These are phyloP conservation scores for Pardalotus punctatus DNA, from an alignment of 2,113 vertebrate genomes.

Conservation along the genomic window DNA sequence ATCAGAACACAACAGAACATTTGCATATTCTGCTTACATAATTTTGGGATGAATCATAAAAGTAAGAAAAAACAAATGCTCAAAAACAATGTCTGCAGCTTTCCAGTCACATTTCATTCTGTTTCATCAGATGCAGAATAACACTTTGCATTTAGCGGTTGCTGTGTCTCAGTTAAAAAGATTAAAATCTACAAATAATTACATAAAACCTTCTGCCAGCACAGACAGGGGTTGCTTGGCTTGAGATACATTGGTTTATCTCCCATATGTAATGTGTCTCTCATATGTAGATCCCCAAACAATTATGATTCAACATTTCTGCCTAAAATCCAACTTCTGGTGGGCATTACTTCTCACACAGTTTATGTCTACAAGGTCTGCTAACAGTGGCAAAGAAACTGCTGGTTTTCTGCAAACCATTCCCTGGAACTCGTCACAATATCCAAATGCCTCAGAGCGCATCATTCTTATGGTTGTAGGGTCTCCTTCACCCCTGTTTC, in stretches of 20 bases:
- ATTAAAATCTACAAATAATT: not conserved
- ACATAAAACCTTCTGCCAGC: not conserved
- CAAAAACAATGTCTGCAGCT: not conserved
- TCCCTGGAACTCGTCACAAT: not conserved
- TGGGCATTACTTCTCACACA: not conserved
- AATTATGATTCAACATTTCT: not conserved
- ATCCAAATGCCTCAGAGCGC: not conserved
- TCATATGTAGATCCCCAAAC: not conserved
- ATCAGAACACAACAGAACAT: not conserved
- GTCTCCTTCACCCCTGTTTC: not conserved
- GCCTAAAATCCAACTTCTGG: not conserved
- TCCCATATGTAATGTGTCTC: rapidly evolving
- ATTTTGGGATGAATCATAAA: not conserved
- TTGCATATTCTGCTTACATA: not conserved
- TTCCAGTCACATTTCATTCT: not conserved
- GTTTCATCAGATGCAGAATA: not conserved
- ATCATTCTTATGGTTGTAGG: not conserved
- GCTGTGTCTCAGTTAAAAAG: not conserved
- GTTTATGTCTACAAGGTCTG: not conserved
- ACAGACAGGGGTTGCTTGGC: not conserved
- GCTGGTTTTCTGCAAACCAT: not conserved
- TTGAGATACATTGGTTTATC: not conserved
- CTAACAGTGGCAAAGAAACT: not conserved
- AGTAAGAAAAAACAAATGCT: not conserved
- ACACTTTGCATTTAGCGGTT: not conserved